Evolutionary conservation across 2,888 invertebrate genomes (phyloP), one percentile per base, ranked within the genome.

Genomic region (Muschampia plurimacula): DNA sequence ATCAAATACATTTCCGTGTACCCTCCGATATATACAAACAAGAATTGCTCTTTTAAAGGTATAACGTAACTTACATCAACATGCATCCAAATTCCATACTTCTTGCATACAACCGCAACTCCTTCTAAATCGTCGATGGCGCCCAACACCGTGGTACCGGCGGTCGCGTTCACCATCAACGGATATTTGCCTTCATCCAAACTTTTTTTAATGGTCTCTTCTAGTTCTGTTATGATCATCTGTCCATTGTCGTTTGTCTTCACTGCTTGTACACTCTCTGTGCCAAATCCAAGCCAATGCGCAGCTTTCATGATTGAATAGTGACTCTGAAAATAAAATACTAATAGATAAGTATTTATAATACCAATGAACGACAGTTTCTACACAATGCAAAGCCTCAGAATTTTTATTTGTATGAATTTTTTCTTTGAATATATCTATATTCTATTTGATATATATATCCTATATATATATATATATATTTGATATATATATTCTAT

Each of bases 251-350:
- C 87, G 81, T 97, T 97, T 0, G 96, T 96, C 81, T 95, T 95
- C 6, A 98, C 95, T 78, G 94, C 84, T 46, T 96, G 89, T 39
- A 96, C 86, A 78, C 97, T 96, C 32, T 98, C 96, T 0, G 96
- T 96, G 0, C 98, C 98, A n/a, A 98, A 91, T 0, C 98, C 98
- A 12, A 98, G 91, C 96, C 97, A 97, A 79, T 97, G 96, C 0
- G 97, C 97, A 7, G 97, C 97, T 89, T 98, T 97, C 81, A 95
- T 95, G 13, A 98, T 95, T 1, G 98, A 98, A 83, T 98, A 98
- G 86, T 98, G 98, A 52, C 96, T 95, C 95, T 96, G 89, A 28
- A 91, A 92, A 22, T 39, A 32, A 13, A 36, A 22, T 22, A 22
- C 1, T 22, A 22, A 22, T 22, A 22, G 22, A 22, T 22, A 22